Conservation (phyloP, 2,888 invertebrate genomes). For the Dendrolimus houi region DNA sequence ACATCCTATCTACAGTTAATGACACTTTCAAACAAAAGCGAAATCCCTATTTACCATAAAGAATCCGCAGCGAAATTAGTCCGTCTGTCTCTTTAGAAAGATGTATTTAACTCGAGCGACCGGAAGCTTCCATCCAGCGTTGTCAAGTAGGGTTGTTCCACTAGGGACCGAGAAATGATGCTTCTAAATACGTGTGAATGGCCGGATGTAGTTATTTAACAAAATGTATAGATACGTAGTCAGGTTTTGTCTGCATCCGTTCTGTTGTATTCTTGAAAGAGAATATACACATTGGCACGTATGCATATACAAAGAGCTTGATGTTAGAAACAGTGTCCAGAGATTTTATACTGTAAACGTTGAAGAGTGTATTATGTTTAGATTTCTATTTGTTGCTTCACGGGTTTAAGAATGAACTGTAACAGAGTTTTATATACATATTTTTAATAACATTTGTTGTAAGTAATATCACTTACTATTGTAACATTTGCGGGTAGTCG, state of each 20-base stretch:
- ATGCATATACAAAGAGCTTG: no score
- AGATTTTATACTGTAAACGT: no score
- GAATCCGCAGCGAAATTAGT: constrained; percentile 22
- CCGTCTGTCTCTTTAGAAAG: constrained; percentile 20
- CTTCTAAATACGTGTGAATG: constrained; percentile 7
- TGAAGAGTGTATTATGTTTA: no score
- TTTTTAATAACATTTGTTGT: no score
- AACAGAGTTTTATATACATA: no score
- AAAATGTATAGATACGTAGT: neutral
- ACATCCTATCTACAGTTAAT: neutral
- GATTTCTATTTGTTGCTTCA: no score
- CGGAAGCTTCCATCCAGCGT: constrained; percentile 34
- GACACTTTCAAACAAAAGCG: neutral
- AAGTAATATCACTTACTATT: no score
- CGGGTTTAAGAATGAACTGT: no score
- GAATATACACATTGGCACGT: neutral
- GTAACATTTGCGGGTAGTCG: no score
- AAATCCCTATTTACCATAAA: constrained; percentile 12
- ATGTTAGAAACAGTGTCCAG: no score
- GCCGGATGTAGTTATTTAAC: constrained; percentile 15
- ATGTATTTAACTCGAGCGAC: constrained; percentile 34
- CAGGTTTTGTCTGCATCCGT: neutral
- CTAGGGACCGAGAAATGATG: constrained; percentile 13
- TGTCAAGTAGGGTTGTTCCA: constrained; percentile 16
- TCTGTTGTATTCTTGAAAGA: neutral